Base-by-base conservation (phyloP, 2,113 vertebrate genomes). In the Eublepharis macularius region DNA sequence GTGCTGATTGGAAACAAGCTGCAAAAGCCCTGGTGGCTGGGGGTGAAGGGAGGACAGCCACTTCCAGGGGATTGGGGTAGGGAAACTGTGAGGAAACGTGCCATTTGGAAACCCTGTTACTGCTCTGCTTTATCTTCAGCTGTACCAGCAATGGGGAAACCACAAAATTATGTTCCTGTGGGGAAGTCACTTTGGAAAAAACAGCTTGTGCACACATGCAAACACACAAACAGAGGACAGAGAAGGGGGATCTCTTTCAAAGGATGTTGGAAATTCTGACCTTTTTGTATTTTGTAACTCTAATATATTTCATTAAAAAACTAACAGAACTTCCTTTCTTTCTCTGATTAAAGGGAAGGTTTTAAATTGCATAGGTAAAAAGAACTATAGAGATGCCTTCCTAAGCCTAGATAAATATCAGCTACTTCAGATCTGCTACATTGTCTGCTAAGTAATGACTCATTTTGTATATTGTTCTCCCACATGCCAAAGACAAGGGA, bases 341-440 rank as follows among this genome's bases (percentile, higher is more conserved):
- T 92, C 78, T 85, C 65, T 87, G 70, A 87, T 90, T 92, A 83
- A 93, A 95, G 51, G 54, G 91, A 85, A 76, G 77, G 86, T 93
- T 95, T 96, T 91, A 89, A 89, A 54, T 96, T 94, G 86, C 91
- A 81, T 47, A 81, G 70, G 92, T 90, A 88, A 93, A 94, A 95
- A 91, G 87, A 95, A 87, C 54, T 82, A 51, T 34, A 80, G 75
- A 66, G 51, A 86, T 91, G 76, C 51, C 87, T 91, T 93, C 86
- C 90, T 88, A 90, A 90, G 90, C 83, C 83, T 88, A 93, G 95
- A 96, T 93, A 95, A 95, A 73, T 87, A 95, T 94, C 94, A 82
- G 80, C 84, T 91, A 75, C 92, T 93, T 94, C 82, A 90, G 84
- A 88, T 93, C 86, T 89, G 69, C 81, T 89, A 72, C 79, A 89